A percentile compares a stretch with the other conserved stretches of the same genome.
Conservation (phyloP, 2,113 vertebrate species). For the Nansenia antarctica region DNA sequence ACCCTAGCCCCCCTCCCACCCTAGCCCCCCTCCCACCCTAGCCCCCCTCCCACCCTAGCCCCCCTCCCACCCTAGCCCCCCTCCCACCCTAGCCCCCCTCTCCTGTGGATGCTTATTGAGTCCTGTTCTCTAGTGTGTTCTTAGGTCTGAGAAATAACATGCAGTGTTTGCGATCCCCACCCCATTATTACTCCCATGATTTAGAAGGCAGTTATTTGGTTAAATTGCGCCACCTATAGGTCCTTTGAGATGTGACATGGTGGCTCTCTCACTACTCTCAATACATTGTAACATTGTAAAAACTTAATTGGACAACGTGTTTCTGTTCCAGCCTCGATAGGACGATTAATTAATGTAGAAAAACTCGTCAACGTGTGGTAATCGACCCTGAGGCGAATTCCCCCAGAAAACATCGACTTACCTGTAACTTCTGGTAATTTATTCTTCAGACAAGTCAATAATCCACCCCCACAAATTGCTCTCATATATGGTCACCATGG, state of each 20-base stretch:
- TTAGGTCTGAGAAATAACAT: not conserved
- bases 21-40: not conserved
- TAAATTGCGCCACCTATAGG: not conserved
- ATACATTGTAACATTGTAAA: not conserved
- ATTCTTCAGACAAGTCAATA: constrained; percentile 9
- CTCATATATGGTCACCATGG: not conserved
- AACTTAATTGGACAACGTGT: not conserved
- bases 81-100: not conserved
- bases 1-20: not conserved
- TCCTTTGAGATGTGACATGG: not conserved
- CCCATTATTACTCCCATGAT: too few relatives aligned
- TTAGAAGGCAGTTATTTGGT: not conserved
- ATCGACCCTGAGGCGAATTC: not conserved
- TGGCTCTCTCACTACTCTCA: not conserved
- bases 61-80: not conserved
- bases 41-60: constrained; percentile 4
- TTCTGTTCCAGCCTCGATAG: not conserved
- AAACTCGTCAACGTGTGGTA: not conserved
- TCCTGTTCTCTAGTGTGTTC: not conserved
- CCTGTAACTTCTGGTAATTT: not conserved
- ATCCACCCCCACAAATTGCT: not conserved
- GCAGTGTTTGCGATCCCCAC: not conserved
- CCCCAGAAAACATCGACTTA: not conserved
- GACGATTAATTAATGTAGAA: not conserved
- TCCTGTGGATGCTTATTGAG: not conserved